phyloP scores from a whole-genome alignment of 2,113 vertebrate species.

The Cathartes aura region DNA sequence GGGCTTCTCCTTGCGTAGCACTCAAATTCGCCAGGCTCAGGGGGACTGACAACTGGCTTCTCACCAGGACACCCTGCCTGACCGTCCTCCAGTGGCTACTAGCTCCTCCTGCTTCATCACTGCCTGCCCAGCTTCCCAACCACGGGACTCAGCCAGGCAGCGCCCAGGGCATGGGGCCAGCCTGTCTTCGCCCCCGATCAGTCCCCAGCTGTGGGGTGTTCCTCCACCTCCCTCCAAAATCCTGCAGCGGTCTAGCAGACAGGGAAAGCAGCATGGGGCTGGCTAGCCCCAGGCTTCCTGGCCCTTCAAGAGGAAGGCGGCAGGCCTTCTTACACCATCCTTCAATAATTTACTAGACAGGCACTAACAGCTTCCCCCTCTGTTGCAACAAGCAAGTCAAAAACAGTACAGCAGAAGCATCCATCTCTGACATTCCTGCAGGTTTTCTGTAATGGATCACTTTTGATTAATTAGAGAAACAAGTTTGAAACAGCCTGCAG shows the following conservation, averaged over 20 bases:
- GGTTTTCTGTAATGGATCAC: constrained; percentile 68
- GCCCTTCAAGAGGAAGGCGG: constrained; percentile 29
- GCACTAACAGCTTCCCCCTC: constrained; percentile 66
- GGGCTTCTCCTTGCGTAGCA: background rate
- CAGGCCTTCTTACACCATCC: constrained; percentile 58
- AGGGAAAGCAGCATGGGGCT: background rate
- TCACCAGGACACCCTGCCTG: background rate
- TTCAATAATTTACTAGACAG: constrained; percentile 65
- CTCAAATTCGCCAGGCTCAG: background rate
- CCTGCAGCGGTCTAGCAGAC: background rate
- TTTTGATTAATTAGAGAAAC: constrained; percentile 68
- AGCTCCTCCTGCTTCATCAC: background rate
- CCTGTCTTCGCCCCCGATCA: background rate
- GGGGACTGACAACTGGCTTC: background rate
- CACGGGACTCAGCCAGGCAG: background rate
- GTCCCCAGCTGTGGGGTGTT: background rate
- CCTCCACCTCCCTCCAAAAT: background rate
- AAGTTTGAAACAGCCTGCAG: constrained; percentile 64
- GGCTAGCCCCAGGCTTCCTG: constrained; percentile 39
- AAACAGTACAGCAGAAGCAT: constrained; percentile 53
- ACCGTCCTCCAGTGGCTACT: background rate
- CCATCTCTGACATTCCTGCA: constrained; percentile 70
- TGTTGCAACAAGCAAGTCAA: constrained; percentile 65
- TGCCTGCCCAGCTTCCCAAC: background rate
- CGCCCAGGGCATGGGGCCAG: background rate